Percentiles rank a stretch among this genome's conserved stretches.
Conservation (phyloP, 2,113 vertebrate genomes). For the Ellobius talpinus region DNA sequence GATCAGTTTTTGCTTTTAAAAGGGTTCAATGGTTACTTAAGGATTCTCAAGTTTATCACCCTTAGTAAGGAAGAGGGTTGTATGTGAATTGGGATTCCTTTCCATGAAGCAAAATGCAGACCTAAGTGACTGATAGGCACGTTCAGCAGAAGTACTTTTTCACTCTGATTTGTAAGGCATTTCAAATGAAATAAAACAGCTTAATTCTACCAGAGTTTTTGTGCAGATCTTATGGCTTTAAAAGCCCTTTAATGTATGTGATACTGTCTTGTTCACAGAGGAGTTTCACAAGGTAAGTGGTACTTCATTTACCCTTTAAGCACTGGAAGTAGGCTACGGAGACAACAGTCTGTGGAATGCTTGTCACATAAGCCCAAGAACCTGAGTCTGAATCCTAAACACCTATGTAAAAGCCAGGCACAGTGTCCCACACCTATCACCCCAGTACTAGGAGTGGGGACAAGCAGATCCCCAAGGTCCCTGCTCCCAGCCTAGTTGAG, state of each 20-base stretch:
- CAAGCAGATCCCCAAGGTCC: background rate
- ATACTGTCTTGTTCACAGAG: conserved; percentile 1
- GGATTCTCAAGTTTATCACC: conserved; percentile 15
- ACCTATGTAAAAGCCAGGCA: background rate
- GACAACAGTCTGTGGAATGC: background rate
- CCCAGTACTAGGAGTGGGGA: too few relatives aligned
- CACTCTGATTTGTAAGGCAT: conserved; percentile 45
- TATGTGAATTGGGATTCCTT: background rate
- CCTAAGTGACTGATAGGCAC: conserved; percentile 23
- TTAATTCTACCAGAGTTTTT: conserved; percentile 46
- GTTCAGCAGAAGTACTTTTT: conserved; percentile 47
- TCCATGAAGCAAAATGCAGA: conserved; percentile 10
- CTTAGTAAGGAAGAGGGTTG: conserved; percentile 2
- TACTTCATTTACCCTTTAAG: background rate
- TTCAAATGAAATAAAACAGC: conserved; percentile 41
- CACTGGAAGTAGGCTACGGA: background rate
- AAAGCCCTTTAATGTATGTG: conserved; percentile 16
- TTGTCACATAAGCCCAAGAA: background rate
- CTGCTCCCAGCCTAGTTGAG: background rate
- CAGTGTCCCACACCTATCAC: background rate
- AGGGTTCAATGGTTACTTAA: conserved; percentile 14
- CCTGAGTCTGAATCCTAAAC: background rate
- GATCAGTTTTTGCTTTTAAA: conserved; percentile 49
- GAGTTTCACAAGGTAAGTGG: background rate
- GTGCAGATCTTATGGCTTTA: background rate